A percentile compares a stretch with the other conserved stretches of the same genome.
These are phyloP conservation scores for Garrulus glandarius DNA, from an alignment of 2,797 vertebrate species.

Conservation along the genomic window DNA sequence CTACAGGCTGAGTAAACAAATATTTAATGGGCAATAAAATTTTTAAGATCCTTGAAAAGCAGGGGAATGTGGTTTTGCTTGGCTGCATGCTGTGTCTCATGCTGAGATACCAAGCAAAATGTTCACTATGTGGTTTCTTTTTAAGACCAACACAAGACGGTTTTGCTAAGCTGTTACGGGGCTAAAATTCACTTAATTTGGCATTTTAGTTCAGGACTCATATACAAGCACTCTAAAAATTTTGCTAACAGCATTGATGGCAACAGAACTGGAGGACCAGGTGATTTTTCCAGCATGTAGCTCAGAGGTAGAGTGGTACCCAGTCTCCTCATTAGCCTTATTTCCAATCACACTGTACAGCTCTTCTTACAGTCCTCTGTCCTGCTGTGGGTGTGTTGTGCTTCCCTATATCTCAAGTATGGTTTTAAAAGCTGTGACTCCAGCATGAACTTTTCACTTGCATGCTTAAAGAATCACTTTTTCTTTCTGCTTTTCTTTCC, in stretches of 20 bases:
- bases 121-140: background rate
- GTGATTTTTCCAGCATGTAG: background rate
- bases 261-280: background rate
- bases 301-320: background rate
- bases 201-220: background rate
- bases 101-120: background rate
- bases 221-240: background rate
- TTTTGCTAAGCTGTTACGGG: background rate
- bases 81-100: background rate
- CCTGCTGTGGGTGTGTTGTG: background rate
- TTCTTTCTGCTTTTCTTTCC: background rate
- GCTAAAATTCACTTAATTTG: background rate
- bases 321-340: accelerated
- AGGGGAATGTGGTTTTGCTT: conserved; percentile 32
- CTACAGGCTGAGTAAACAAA: conserved; percentile 12
- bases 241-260: background rate
- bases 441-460: background rate
- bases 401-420: background rate
- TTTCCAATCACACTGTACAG: background rate
- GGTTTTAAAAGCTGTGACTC: background rate
- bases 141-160: background rate
- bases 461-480: background rate
- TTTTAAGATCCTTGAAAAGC: background rate
- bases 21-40: conserved; percentile 12
- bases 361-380: background rate